Evolutionary conservation across 2,797 vertebrate species (phyloP).

Genomic region (Darevskia nairensis): DNA sequence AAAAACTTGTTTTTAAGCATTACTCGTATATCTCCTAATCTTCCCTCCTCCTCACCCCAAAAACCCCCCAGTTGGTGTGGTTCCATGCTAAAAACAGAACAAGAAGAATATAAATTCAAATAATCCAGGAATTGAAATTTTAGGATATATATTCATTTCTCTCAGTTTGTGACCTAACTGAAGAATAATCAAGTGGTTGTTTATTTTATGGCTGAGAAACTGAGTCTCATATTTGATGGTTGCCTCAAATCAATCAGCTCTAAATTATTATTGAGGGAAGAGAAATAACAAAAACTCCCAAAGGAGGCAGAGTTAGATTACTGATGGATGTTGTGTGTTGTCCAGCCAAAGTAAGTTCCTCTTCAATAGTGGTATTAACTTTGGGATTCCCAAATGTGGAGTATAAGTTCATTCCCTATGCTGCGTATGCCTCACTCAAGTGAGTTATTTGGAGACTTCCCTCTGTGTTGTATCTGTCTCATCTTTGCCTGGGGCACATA

Average conservation of each 20-base stretch:
- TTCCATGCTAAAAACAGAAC: conserved; percentile 24
- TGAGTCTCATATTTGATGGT: neutral
- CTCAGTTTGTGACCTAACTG: neutral
- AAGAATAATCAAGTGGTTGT: neutral
- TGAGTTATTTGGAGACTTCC: neutral
- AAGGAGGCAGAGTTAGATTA: neutral
- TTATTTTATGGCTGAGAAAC: neutral
- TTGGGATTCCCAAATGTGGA: neutral
- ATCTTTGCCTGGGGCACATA: neutral
- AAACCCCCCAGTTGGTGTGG: neutral
- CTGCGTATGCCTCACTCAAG: too few species aligned
- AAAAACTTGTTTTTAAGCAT: conserved; percentile 1
- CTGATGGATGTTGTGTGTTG: neutral
- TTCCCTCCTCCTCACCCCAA: neutral
- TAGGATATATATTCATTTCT: neutral
- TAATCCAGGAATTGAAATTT: neutral
- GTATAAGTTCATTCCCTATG: neutral
- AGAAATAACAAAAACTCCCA: neutral
- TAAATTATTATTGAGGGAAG: neutral
- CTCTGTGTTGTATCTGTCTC: neutral
- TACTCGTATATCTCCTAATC: neutral
- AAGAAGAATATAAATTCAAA: neutral
- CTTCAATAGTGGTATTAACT: neutral
- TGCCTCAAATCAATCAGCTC: neutral
- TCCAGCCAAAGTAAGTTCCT: neutral